A percentile compares a stretch with the other conserved stretches of the same genome.
phyloP scores from a whole-genome alignment of 2,113 vertebrate species.

The Cheilinus undulatus region DNA sequence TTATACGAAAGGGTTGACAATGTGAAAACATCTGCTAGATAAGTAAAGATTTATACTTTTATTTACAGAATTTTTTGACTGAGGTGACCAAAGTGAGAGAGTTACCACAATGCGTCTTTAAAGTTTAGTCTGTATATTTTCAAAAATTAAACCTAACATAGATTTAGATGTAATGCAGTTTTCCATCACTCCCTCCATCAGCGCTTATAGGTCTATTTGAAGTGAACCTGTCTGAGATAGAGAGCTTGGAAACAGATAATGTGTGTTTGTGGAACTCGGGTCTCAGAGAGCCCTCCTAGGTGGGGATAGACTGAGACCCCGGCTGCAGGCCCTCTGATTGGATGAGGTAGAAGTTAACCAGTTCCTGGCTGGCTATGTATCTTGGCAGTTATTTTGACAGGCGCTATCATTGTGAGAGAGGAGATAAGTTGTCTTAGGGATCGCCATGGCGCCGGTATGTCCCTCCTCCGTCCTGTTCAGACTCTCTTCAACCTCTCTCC shows the following conservation, averaged over 20 bases:
- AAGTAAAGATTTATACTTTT: not conserved
- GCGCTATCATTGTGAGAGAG: constrained; percentile 80
- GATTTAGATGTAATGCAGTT: constrained; percentile 1
- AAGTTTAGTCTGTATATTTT: not conserved
- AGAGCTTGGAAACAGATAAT: constrained; percentile 40
- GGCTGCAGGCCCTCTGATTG: constrained; percentile 50
- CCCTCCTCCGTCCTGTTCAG: constrained; percentile 78
- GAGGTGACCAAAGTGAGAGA: not conserved
- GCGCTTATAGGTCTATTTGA: not conserved
- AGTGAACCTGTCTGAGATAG: constrained; percentile 5
- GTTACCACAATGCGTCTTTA: not conserved
- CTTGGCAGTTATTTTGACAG: constrained; percentile 87
- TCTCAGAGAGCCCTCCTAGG: constrained; percentile 36
- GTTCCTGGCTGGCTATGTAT: constrained; percentile 83
- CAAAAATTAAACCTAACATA: not conserved
- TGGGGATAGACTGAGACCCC: constrained; percentile 47
- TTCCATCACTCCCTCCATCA: not conserved
- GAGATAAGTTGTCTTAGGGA: constrained; percentile 86
- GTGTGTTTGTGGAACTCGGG: constrained; percentile 54
- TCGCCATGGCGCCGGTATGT: constrained; percentile 85
- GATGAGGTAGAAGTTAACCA: constrained; percentile 75
- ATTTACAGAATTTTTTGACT: not conserved
- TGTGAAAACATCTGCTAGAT: not conserved
- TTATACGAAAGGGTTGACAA: not conserved
- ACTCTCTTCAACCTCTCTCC: constrained; percentile 61